Base-by-base conservation (phyloP, 2,113 vertebrate species). In the Chloroceryle aenea region DNA sequence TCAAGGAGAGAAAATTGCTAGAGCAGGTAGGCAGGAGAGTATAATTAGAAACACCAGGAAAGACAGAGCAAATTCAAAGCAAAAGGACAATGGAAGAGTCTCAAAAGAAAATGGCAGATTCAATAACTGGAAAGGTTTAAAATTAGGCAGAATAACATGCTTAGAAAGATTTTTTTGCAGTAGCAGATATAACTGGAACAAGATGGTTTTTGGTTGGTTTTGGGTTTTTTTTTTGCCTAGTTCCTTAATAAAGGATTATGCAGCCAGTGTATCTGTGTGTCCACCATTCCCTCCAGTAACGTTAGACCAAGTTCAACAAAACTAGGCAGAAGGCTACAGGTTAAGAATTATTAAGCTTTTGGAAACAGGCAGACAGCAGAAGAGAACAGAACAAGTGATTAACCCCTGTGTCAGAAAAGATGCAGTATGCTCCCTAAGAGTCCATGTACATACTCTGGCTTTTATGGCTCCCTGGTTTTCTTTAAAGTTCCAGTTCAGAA, bases 31-130 rank as follows among this genome's bases (percentile, higher is more conserved):
- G 92, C 63, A 94, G 90, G 22, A 61, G n/a, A 64, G 30, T 58
- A 53, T 92, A 92, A 92, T 81, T 93, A 90, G 90, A 92, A 93
- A 78, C 93, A 95, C 89, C 52, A 72, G 79, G 92, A 88, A 86
- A 95, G 18, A 43, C 0, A 15, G 68, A 89, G 55, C n/a, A 80
- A 77, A 87, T 74, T 63, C 38, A 83, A 86, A 91, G 85, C 32
- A 52, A 56, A 91, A 86, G 53, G 47, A 92, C 36, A 72, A 21
- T 27, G 47, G 47, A 73, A 94, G 47, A 52, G 55, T 15, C 43
- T 63, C 56, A 59, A 76, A 74, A 56, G 34, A 47, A 84, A 90
- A 59, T 23, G 19, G 29, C 12, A 84, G 48, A 67, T 43, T 64
- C 26, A 61, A 2, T 67, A 58, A 43, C 30, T 50, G 62, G n/a